phyloP scores from a whole-genome alignment of 2,888 invertebrate genomes.

The Polyploca ridens region DNA sequence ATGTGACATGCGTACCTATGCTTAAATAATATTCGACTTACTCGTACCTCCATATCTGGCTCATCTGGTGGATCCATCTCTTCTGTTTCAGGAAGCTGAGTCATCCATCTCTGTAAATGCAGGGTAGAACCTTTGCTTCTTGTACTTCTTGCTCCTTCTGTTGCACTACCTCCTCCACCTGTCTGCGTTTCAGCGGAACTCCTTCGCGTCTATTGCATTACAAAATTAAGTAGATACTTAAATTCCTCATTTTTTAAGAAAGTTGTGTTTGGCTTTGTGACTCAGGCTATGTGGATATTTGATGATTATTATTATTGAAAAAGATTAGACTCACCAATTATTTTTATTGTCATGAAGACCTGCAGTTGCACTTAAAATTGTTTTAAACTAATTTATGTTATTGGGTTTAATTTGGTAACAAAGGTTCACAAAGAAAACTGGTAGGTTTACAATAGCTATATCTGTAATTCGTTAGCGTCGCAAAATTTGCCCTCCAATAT shows the following conservation, averaged over 20 bases:
- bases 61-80: constrained; percentile 78
- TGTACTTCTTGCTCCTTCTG: constrained; percentile 71
- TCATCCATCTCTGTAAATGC: constrained; percentile 93
- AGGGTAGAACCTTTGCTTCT: constrained; percentile 89
- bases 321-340: constrained; percentile 28
- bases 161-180: constrained; percentile 68
- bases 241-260: not conserved
- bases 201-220: constrained; percentile 65
- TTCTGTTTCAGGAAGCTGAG: constrained; percentile 87
- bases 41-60: constrained; percentile 81
- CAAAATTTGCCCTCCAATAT: constrained; percentile 58
- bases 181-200: constrained; percentile 79
- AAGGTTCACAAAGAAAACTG: constrained; percentile 71
- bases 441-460: constrained; percentile 50
- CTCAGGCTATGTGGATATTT: constrained; percentile 50
- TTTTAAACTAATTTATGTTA: not conserved
- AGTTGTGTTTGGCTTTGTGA: constrained; percentile 9
- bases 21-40: not conserved
- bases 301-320: constrained; percentile 21
- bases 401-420: too few species aligned
- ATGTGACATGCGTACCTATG: not conserved
- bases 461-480: constrained; percentile 65
- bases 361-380: not conserved
- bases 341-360: not conserved
- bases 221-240: not conserved